Conservation (phyloP, 2,888 invertebrate genomes). For the Sinodicranocentrus sp. region DNA sequence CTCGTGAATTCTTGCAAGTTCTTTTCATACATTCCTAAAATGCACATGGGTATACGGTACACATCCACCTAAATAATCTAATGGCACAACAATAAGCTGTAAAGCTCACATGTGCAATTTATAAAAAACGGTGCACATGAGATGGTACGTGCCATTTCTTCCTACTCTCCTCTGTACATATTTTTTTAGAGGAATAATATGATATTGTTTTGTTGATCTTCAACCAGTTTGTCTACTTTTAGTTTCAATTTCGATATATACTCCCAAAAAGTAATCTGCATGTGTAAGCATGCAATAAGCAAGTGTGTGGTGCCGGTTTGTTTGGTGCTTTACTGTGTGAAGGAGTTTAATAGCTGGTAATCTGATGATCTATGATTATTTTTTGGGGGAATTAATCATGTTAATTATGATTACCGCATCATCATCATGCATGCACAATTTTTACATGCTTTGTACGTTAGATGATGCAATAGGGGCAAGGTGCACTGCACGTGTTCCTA, state of each 20-base stretch:
- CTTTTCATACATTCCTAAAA: too few relatives aligned
- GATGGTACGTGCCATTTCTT: slow-evolving; percentile 16
- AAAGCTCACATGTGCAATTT: too few relatives aligned
- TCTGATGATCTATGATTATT: slow-evolving; percentile 10
- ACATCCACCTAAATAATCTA: too few relatives aligned
- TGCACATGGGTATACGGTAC: too few relatives aligned
- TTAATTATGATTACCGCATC: slow-evolving; percentile 39
- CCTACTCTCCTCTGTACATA: background rate
- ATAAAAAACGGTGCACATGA: background rate
- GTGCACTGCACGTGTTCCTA: slow-evolving; percentile 15
- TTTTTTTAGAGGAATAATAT: background rate
- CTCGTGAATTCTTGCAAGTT: too few relatives aligned
- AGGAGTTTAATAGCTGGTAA: background rate
- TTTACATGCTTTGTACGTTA: too few relatives aligned
- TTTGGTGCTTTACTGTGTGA: too few relatives aligned
- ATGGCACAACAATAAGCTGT: too few relatives aligned
- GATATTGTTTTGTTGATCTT: slow-evolving; percentile 2
- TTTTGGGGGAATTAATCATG: slow-evolving; percentile 25
- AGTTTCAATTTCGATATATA: slow-evolving; percentile 7
- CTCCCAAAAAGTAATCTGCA: too few relatives aligned
- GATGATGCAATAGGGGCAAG: slow-evolving; percentile 37
- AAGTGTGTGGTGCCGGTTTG: background rate
- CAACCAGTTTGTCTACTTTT: slow-evolving; percentile 21
- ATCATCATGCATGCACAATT: background rate
- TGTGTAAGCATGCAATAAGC: too few relatives aligned